Evolutionary conservation across 2,797 vertebrate species (phyloP).

Genomic region (Vultur gryphus): DNA sequence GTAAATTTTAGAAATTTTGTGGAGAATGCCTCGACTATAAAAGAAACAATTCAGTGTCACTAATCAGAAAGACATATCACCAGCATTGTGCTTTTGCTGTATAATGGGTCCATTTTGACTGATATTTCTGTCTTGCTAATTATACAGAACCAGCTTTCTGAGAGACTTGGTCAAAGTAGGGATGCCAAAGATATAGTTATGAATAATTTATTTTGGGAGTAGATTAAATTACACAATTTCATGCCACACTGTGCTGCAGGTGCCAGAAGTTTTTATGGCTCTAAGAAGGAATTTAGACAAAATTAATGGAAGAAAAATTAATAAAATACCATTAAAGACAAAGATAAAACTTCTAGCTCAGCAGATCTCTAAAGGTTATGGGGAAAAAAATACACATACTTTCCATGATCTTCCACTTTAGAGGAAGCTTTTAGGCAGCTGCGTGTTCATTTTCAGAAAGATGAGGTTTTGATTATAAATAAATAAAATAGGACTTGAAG

Average conservation of each 20-base stretch:
- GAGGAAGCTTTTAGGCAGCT: neutral
- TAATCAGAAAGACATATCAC: neutral
- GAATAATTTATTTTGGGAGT: neutral
- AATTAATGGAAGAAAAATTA: neutral
- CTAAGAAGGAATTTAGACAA: neutral
- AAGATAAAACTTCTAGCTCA: neutral
- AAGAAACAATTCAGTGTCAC: neutral
- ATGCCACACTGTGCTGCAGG: neutral
- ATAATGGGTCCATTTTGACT: neutral
- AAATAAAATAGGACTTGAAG: neutral
- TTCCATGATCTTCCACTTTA: neutral
- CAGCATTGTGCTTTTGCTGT: neutral
- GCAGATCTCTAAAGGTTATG: neutral
- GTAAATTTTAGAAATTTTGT: neutral
- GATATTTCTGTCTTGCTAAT: neutral
- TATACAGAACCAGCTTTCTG: neutral
- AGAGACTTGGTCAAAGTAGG: neutral
- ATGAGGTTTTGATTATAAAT: neutral
- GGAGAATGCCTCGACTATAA: neutral
- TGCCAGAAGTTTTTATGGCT: neutral
- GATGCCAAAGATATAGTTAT: neutral
- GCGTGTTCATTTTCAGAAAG: neutral
- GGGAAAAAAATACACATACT: neutral
- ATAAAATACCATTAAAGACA: neutral
- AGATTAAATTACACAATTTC: neutral